Percentiles rank a stretch among this genome's conserved stretches.
Conservation (phyloP, 2,888 invertebrate genomes). For the Ceriagrion tenellum region DNA sequence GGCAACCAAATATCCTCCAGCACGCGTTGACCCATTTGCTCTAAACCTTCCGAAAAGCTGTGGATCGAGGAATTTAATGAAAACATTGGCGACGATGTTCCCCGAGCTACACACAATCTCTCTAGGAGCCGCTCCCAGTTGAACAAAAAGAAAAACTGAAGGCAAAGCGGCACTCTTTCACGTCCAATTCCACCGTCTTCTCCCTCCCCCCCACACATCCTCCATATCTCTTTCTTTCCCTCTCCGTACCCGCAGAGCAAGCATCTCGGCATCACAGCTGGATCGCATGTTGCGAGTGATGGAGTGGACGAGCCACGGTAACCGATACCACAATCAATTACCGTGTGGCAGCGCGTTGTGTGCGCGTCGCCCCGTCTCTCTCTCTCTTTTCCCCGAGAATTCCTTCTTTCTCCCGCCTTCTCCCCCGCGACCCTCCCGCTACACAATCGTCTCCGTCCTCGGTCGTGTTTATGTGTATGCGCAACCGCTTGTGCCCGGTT, state of each 20-base stretch:
- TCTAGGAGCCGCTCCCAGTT: not conserved
- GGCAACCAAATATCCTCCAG: conserved; percentile 29
- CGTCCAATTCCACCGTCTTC: not conserved
- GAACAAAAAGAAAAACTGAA: not conserved
- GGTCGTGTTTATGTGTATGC: not conserved
- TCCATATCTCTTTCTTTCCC: not conserved
- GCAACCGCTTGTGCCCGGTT: not conserved
- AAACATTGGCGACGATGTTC: conserved; percentile 31
- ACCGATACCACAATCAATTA: conserved; percentile 64
- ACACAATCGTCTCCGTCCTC: conserved; percentile 10
- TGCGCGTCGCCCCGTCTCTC: not conserved
- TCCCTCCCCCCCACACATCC: not conserved
- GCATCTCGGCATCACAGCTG: conserved; percentile 66
- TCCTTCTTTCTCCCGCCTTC: not conserved
- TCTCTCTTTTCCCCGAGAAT: not conserved
- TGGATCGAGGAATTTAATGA: not conserved
- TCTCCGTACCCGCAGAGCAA: conserved; percentile 54
- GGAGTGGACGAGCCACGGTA: conserved; percentile 45
- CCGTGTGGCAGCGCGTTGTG: conserved; percentile 48
- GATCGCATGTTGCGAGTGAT: conserved; percentile 59
- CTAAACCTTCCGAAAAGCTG: not conserved
- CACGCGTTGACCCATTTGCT: conserved; percentile 21
- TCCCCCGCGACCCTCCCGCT: not conserved
- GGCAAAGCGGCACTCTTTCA: conserved; percentile 5
- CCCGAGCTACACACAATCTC: not conserved